Percentiles rank a stretch among this genome's conserved stretches.
phyloP scores from a whole-genome alignment of 2,113 vertebrate genomes.

The Pomatorhinus ruficollis region DNA sequence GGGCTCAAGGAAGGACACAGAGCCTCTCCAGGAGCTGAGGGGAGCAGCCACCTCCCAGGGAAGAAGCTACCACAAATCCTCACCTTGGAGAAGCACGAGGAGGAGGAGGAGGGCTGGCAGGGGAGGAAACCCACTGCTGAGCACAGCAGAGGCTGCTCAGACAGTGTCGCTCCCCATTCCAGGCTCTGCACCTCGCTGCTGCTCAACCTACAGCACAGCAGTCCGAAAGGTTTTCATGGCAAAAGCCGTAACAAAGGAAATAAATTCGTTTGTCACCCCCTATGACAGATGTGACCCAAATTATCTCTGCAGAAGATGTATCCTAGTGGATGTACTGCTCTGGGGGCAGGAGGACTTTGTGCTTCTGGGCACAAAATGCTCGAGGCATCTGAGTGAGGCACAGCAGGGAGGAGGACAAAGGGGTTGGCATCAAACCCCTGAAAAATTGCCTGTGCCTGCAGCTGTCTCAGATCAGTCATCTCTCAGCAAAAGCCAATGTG shows the following conservation, averaged over 20 bases:
- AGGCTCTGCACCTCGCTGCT: background rate
- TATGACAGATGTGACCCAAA: background rate
- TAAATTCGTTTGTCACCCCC: background rate
- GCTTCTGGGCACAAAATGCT: background rate
- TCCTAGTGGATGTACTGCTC: background rate
- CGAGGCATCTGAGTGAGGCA: background rate
- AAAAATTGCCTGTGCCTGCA: background rate
- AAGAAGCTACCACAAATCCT: rapidly evolving
- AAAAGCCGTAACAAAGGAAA: background rate
- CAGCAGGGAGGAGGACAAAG: background rate
- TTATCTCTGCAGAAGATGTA: background rate
- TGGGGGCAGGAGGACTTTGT: background rate
- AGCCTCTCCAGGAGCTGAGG: background rate
- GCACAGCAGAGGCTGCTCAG: background rate
- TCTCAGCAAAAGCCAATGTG: background rate
- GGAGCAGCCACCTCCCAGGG: background rate
- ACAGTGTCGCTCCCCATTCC: background rate
- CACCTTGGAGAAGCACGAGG: rapidly evolving
- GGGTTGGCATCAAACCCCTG: background rate
- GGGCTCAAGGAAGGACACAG: background rate
- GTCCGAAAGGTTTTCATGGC: background rate
- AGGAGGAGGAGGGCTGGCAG: background rate
- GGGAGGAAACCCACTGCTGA: background rate
- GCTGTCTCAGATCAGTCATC: background rate
- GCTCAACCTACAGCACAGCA: background rate